Base-by-base conservation (phyloP, 30 jellyfish, hydroid and myxozoan genomes). In the Chrysaora quinquecirrha region DNA sequence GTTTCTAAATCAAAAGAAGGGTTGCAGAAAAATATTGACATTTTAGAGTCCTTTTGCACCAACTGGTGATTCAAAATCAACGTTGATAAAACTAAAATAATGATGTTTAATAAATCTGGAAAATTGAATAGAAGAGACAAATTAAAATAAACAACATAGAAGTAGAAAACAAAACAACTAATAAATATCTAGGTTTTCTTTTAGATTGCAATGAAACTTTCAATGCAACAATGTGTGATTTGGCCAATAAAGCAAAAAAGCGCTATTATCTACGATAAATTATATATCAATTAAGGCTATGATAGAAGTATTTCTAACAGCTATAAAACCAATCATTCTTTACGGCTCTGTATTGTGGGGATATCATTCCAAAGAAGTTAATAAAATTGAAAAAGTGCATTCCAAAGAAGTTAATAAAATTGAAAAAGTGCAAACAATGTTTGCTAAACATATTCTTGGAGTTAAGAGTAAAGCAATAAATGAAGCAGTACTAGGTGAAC, bases 371-470 rank as follows among this genome's bases (percentile, higher is more conserved):
- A 64, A 64, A 19, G n/a, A n/a, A n/a, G n/a, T n/a, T n/a, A n/a
- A n/a, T n/a, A n/a, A n/a, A n/a, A n/a, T n/a, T n/a, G n/a, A n/a
- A n/a, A n/a, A n/a, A n/a, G n/a, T n/a, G n/a, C 48, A 28, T 3
- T 64, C 48, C 46, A 64, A 64, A 19, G n/a, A n/a, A n/a, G n/a
- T n/a, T n/a, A n/a, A n/a, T n/a, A n/a, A n/a, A n/a, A n/a, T n/a
- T n/a, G n/a, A n/a, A n/a, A n/a, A n/a, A n/a, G n/a, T n/a, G n/a
- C 76, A 64, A 64, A 64, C 48, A 2, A 20, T 64, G 76, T 64
- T 64, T 20, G 76, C 21, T 22, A 64, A 64, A 64, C 48, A 20
- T 2, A 23, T 64, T 64, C 31, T 64, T 19, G 76, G 76, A 20
- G 76, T 65, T 21, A 49, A 65, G 1, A 12, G 78, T 0, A 65